Conservation (phyloP, 2,113 vertebrate species). For the Mystacornis crossleyi region DNA sequence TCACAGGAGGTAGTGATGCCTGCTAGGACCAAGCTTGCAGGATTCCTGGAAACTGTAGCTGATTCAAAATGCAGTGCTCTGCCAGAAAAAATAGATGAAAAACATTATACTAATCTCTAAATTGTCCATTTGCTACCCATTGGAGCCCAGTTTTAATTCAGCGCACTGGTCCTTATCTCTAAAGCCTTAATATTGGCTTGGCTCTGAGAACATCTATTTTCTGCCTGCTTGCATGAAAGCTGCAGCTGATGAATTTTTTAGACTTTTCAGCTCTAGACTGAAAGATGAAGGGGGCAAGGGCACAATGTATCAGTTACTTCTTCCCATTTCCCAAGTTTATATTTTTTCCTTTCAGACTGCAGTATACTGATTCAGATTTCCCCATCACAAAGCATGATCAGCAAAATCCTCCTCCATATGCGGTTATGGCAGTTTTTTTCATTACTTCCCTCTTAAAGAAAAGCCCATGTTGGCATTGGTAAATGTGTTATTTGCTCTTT, state of each 20-base stretch:
- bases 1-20: neutral
- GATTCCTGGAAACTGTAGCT: neutral
- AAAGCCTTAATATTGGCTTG: neutral
- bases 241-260: neutral
- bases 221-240: neutral
- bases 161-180: neutral
- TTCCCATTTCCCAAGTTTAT: neutral
- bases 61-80: neutral
- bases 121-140: neutral
- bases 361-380: neutral
- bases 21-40: neutral
- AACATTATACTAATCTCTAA: neutral
- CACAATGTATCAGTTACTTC: neutral
- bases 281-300: neutral
- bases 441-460: neutral
- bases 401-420: neutral
- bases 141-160: neutral
- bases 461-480: neutral
- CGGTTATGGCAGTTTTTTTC: neutral
- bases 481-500: neutral
- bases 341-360: neutral
- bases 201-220: slow-evolving; percentile 9
- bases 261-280: neutral
- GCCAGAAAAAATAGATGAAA: neutral
- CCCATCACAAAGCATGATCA: neutral